Conservation (phyloP, 2,888 invertebrate species). For the Nasonovia ribisnigri region DNA sequence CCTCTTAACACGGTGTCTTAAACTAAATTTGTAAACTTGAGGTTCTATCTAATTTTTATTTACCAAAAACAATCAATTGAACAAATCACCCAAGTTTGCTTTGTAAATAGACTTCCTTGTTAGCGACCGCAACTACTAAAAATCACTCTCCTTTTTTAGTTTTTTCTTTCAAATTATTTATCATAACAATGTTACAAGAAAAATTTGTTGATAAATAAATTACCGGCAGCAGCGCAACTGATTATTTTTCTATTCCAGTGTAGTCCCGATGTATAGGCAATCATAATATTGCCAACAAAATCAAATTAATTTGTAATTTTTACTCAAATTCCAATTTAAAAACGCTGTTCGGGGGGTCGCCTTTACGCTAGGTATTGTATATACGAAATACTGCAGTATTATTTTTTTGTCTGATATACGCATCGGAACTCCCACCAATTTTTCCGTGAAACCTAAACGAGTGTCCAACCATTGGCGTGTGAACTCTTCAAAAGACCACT, state of each 20-base stretch:
- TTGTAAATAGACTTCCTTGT: background rate
- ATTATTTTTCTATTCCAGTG: background rate
- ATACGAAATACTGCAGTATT: background rate
- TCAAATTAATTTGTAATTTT: background rate
- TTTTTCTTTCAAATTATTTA: background rate
- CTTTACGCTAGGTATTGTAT: background rate
- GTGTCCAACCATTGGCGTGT: background rate
- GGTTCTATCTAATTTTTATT: background rate
- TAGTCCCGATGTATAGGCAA: background rate
- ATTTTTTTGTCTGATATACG: background rate
- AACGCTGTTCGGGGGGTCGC: background rate
- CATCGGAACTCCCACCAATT: background rate
- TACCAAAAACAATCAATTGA: background rate
- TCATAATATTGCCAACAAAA: background rate
- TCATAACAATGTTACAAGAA: background rate
- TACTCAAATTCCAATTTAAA: background rate
- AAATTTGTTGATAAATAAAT: background rate
- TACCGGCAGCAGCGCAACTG: background rate
- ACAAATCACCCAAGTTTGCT: background rate
- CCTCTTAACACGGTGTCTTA: background rate
- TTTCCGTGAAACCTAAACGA: background rate
- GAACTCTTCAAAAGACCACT: constrained; percentile 4
- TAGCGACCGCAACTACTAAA: background rate
- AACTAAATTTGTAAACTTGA: background rate
- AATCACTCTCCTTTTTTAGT: background rate